Conservation (phyloP, 2,113 vertebrate genomes). For the human (Homo sapiens) region GRCh38 chr2:240992501-240993000, state of each 20-base stretch:
- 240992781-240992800: rapidly evolving
- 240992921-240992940: rapidly evolving
- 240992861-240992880: background rate
- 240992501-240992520: rapidly evolving
- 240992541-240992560: rapidly evolving
- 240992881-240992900: background rate
- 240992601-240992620: background rate
- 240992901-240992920: rapidly evolving
- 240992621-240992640: rapidly evolving
- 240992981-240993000: background rate
- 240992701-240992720: rapidly evolving
- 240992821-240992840: background rate
- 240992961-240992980: no score
- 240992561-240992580: background rate
- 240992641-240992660: background rate
- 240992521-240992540: rapidly evolving
- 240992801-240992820: no score
- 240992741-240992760: rapidly evolving
- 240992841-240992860: rapidly evolving
- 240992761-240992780: rapidly evolving
- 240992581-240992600: background rate
- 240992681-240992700: background rate
- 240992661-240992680: rapidly evolving
- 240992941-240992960: no score
- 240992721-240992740: rapidly evolving